Base-by-base conservation (phyloP, 2,888 invertebrate species). In the Lepidonotus clava region DNA sequence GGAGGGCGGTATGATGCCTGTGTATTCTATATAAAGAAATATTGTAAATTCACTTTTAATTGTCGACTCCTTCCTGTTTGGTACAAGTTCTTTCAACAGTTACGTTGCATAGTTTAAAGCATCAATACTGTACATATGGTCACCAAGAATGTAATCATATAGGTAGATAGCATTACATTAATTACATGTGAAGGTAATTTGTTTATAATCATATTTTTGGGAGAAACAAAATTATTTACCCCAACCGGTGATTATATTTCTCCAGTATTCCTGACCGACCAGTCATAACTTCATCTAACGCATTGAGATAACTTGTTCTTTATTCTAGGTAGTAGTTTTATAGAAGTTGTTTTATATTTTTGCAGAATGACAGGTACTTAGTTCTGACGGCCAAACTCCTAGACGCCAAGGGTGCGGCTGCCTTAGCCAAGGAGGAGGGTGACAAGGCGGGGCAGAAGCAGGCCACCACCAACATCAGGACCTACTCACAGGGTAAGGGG, bases 351-450 rank as follows among this genome's bases (percentile, higher is more conserved):
- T 66, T 14, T 66, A 21, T 28, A 11, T 14, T 66, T 46, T 80
- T 46, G 6, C 80, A 93, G 93, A 92, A 92, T 89, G 90, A 90
- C 28, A 87, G 88, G n/a, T 93, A 93, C 87, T 83, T 92, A 53
- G 88, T 89, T 71, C 85, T 93, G 80, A 90, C 90, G 40, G 91
- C 91, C 2, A 90, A 90, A 67, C 85, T 93, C 14, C 88, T 92
- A 40, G 92, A 92, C 88, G 90, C 91, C 11, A 92, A 90, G 84
- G 89, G 87, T 36, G 89, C 89, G 28, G 93, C 93, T 14, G 86
- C 90, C 5, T 88, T 89, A 34, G 92, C 92, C 5, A 93, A 93
- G 87, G 88, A 88, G 38, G 88, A 88, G 14, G 91, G 90, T 1
- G 90, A 91, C 86, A 91, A 92, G 86, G 76, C 88, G 0, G 88